A percentile compares a stretch with the other conserved stretches of the same genome.
Evolutionary conservation across 2,888 invertebrate species (phyloP).

Genomic region (Baronia brevicornis): DNA sequence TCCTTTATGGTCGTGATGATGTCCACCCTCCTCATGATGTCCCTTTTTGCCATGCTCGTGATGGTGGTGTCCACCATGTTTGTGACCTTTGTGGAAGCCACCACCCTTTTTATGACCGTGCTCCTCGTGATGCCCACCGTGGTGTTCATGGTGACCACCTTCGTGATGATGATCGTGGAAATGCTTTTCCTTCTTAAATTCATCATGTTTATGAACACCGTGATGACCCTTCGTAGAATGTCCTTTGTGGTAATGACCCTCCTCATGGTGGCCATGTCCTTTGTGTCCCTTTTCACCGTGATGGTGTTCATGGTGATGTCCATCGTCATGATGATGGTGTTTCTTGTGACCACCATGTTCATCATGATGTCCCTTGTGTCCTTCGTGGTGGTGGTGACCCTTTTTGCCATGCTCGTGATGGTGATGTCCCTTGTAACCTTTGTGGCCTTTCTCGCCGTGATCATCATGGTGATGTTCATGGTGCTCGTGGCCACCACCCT

Average conservation of each 20-base stretch:
- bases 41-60: slow-evolving; percentile 89
- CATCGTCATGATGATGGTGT: slow-evolving; percentile 79
- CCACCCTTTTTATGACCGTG: slow-evolving; percentile 89
- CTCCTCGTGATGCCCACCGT: slow-evolving; percentile 86
- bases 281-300: slow-evolving; percentile 81
- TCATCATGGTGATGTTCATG: slow-evolving; percentile 78
- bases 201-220: slow-evolving; percentile 88
- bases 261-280: slow-evolving; percentile 69
- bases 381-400: slow-evolving; percentile 84
- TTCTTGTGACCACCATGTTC: slow-evolving; percentile 80
- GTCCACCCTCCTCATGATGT: slow-evolving; percentile 86
- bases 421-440: slow-evolving; percentile 81
- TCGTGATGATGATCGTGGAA: slow-evolving; percentile 90
- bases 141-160: slow-evolving; percentile 85
- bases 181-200: slow-evolving; percentile 90
- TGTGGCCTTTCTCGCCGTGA: slow-evolving; percentile 83
- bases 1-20: slow-evolving; percentile 86
- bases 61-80: slow-evolving; percentile 85
- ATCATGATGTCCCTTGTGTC: slow-evolving; percentile 76
- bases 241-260: slow-evolving; percentile 86
- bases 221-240: slow-evolving; percentile 91
- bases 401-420: slow-evolving; percentile 81
- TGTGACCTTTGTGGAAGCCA: slow-evolving; percentile 85
- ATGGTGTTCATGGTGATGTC: slow-evolving; percentile 78
- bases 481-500: slow-evolving; percentile 80